Evolutionary conservation across 2,113 vertebrate species (phyloP).

Genomic region (Copsychus sechellarum): DNA sequence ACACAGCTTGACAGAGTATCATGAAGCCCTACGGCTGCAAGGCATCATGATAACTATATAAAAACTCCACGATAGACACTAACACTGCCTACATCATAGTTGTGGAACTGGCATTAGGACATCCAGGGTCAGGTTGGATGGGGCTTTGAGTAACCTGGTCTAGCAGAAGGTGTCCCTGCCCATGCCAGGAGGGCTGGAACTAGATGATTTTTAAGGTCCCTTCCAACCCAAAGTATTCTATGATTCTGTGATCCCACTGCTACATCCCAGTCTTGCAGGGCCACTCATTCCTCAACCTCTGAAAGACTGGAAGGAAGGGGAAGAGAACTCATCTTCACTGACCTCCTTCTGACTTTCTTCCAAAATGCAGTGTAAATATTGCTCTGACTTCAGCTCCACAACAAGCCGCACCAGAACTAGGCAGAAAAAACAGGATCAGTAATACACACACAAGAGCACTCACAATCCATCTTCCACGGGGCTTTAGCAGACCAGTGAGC

Average conservation of each 20-base stretch:
- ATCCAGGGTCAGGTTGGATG: not conserved
- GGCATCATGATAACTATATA: not conserved
- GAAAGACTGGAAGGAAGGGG: not conserved
- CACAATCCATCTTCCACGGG: not conserved
- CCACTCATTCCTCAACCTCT: not conserved
- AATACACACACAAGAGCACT: not conserved
- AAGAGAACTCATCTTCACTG: slow-evolving; percentile 45
- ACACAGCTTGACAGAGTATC: not conserved
- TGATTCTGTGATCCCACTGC: not conserved
- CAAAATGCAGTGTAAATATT: slow-evolving; percentile 77
- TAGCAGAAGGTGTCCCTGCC: not conserved
- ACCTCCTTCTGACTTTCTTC: slow-evolving; percentile 87
- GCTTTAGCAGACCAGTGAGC: not conserved
- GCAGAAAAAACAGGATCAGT: slow-evolving; percentile 34
- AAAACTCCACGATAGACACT: not conserved
- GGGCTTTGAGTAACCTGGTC: not conserved
- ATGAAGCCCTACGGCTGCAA: not conserved
- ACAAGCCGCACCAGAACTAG: slow-evolving; percentile 87
- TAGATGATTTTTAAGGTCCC: not conserved
- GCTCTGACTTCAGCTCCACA: slow-evolving; percentile 81
- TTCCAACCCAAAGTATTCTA: not conserved
- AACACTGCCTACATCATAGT: not conserved
- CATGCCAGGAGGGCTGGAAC: not conserved
- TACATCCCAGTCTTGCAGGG: not conserved
- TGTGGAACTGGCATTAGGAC: not conserved